Evolutionary conservation across 2,113 vertebrate genomes (phyloP).

Genomic region (Leptocoma aspasia): DNA sequence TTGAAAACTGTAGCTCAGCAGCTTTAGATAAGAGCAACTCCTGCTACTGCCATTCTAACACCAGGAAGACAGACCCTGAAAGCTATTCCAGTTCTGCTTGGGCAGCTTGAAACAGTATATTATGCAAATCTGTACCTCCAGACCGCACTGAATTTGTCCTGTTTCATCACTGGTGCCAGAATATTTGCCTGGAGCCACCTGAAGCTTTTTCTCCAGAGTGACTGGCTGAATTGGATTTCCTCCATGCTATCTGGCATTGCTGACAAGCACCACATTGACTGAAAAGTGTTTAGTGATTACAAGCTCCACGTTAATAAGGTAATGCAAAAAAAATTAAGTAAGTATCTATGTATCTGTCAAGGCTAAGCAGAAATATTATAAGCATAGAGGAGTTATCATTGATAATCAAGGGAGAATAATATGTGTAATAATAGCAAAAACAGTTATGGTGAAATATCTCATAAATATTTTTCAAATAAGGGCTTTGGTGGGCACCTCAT

Average conservation of each 20-base stretch:
- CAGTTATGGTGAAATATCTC: background rate
- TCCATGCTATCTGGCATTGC: background rate
- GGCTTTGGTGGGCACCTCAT: background rate
- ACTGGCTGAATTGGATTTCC: background rate
- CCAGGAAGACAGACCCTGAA: background rate
- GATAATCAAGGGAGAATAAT: background rate
- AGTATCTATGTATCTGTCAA: background rate
- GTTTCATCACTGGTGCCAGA: background rate
- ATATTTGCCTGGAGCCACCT: background rate
- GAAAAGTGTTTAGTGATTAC: background rate
- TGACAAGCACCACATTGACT: background rate
- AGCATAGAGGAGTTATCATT: background rate
- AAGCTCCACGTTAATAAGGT: background rate
- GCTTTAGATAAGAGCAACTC: background rate
- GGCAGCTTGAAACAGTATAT: background rate
- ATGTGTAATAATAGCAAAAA: background rate
- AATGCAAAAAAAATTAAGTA: background rate
- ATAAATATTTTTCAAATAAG: background rate
- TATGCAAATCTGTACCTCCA: background rate
- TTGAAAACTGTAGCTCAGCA: background rate
- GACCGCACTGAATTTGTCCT: background rate
- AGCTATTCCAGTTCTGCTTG: background rate
- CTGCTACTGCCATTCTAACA: background rate
- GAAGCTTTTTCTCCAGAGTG: background rate
- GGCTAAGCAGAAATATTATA: background rate